These are phyloP conservation scores for Neodiprion fabricii DNA, from an alignment of 1,140 invertebrate genomes.

Conservation along the genomic window DNA sequence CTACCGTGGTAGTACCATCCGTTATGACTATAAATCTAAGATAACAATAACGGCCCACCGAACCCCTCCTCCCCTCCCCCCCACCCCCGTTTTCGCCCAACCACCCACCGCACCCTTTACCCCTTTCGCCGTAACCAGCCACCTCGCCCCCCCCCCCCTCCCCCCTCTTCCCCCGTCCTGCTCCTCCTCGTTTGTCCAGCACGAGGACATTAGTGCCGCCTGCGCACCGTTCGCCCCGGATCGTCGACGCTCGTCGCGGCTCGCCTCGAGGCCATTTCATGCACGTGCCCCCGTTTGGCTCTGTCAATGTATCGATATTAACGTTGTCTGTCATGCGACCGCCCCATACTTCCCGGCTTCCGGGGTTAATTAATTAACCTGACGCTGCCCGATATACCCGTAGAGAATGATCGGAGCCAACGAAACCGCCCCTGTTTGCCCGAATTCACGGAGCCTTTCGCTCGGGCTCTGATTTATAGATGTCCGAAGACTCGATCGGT, in stretches of 20 bases:
- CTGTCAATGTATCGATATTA: conserved; percentile 39
- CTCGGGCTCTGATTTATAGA: too few species aligned
- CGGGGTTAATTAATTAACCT: neutral
- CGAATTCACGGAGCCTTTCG: neutral
- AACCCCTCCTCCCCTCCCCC: conserved; percentile 22
- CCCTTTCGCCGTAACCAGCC: neutral
- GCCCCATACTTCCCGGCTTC: neutral
- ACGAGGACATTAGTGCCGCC: conserved; percentile 44
- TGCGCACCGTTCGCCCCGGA: conserved; percentile 31
- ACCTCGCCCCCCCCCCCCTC: conserved; percentile 1
- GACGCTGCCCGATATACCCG: neutral
- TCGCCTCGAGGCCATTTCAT: conserved; percentile 46
- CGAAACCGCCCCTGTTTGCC: conserved; percentile 29
- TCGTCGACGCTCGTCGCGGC: neutral
- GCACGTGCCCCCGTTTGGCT: conserved; percentile 43
- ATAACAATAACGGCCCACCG: conserved; percentile 61
- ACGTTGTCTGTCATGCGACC: conserved; percentile 1
- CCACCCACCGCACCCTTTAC: neutral
- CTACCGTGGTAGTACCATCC: conserved; percentile 60
- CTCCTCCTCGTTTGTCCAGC: conserved; percentile 46
- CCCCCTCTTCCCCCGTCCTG: conserved; percentile 26
- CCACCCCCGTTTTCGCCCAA: neutral
- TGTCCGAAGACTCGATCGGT: too few species aligned
- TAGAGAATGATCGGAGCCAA: conserved; percentile 32
- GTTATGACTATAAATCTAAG: conserved; percentile 64